These are phyloP conservation scores for Trichomycterus rosablanca DNA, from an alignment of 2,113 vertebrate genomes.

Conservation along the genomic window DNA sequence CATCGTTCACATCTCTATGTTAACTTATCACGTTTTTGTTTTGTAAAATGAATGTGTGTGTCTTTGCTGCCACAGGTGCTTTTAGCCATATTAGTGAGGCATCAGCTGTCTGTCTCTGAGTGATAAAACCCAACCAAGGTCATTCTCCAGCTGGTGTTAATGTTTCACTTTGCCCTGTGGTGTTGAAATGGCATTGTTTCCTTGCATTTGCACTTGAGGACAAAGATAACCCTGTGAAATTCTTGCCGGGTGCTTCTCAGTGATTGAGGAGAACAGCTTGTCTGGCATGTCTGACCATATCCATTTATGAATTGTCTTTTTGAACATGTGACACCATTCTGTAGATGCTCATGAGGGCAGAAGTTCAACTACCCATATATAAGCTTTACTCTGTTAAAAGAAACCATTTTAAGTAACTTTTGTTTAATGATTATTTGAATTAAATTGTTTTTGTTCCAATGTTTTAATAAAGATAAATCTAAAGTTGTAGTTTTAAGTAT, in stretches of 20 bases:
- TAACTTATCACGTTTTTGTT: too few species aligned
- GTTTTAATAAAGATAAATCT: not conserved
- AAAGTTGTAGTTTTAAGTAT: too few species aligned
- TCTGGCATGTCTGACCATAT: conserved; percentile 1
- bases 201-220: conserved; percentile 43
- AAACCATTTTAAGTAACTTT: too few species aligned
- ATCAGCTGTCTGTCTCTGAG: conserved; percentile 20
- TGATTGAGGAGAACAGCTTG: conserved; percentile 44
- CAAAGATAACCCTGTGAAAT: conserved; percentile 51
- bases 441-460: not conserved
- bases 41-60: too few species aligned
- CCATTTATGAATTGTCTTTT: conserved; percentile 20
- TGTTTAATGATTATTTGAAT: not conserved
- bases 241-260: conserved; percentile 31
- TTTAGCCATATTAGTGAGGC: not conserved
- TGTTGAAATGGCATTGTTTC: conserved; percentile 43
- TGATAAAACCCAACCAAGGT: conserved; percentile 35
- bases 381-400: not conserved
- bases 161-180: conserved; percentile 26
- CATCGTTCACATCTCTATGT: too few species aligned
- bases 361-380: not conserved
- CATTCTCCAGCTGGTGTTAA: conserved; percentile 34
- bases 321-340: not conserved
- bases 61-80: conserved; percentile 17
- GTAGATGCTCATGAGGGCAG: not conserved